Conservation (phyloP, 2,797 vertebrate genomes). For the Onychomys arenicola region DNA sequence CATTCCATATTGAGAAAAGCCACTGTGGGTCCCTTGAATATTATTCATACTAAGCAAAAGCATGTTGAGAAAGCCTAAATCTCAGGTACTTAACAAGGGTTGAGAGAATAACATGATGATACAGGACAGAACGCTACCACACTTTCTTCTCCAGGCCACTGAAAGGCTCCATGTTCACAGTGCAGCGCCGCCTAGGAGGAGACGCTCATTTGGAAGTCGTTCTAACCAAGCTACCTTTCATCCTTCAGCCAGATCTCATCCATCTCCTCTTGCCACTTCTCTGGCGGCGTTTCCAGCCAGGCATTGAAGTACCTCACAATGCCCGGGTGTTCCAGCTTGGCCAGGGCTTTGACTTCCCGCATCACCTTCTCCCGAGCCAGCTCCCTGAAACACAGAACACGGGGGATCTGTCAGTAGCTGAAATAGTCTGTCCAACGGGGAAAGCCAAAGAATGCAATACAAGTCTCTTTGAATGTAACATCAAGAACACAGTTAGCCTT, state of each 20-base stretch:
- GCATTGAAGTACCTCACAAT: slow-evolving; percentile 99
- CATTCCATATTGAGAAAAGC: slow-evolving; percentile 9
- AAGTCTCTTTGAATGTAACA: slow-evolving; percentile 53
- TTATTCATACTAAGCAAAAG: background rate
- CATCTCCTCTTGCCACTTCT: slow-evolving; percentile 99
- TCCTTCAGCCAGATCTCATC: slow-evolving; percentile 98
- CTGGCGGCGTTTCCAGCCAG: slow-evolving; percentile 98
- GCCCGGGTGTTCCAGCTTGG: slow-evolving; percentile 97
- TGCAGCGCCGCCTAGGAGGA: slow-evolving; percentile 32
- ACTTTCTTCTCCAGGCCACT: background rate
- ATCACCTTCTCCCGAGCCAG: slow-evolving; percentile 98
- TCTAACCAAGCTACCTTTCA: slow-evolving; percentile 89
- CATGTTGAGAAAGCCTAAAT: background rate
- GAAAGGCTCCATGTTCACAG: background rate
- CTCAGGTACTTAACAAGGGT: background rate
- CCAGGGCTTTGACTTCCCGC: slow-evolving; percentile 98
- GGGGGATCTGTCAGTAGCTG: background rate
- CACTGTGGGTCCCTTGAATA: background rate
- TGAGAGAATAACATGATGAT: background rate
- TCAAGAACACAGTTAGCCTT: slow-evolving; percentile 16
- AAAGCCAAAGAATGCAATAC: background rate
- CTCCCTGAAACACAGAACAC: slow-evolving; percentile 88
- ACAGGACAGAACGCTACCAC: background rate
- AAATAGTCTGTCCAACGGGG: slow-evolving; percentile 13
- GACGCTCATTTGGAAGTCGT: background rate